These are phyloP conservation scores for Euplexia lucipara DNA, from an alignment of 2,888 invertebrate species.

Conservation along the genomic window DNA sequence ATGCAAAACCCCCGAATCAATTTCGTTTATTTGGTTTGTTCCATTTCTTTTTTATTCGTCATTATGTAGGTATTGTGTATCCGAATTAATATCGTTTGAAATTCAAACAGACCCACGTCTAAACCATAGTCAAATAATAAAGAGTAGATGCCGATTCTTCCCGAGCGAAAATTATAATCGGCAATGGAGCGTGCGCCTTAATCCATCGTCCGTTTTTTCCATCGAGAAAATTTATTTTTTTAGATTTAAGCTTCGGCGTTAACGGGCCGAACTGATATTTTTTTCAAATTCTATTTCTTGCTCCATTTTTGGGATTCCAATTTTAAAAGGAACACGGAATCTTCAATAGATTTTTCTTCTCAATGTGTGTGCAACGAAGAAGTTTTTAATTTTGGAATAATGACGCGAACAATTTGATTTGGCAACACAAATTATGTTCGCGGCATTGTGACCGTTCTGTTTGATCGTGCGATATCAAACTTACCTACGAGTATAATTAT, in stretches of 20 bases:
- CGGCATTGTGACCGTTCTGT: too few species aligned
- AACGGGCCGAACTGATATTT: slow-evolving; percentile 34
- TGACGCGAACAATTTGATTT: too few species aligned
- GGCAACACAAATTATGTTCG: too few species aligned
- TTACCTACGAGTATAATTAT: too few species aligned
- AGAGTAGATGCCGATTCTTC: slow-evolving; percentile 70
- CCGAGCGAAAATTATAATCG: slow-evolving; percentile 83
- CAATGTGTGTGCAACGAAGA: too few species aligned
- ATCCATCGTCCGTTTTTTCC: slow-evolving; percentile 78
- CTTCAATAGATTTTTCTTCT: too few species aligned
- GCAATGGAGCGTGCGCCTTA: slow-evolving; percentile 87
- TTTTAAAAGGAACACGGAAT: not conserved
- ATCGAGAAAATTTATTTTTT: slow-evolving; percentile 67
- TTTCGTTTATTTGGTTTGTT: not conserved
- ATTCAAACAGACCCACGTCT: slow-evolving; percentile 21
- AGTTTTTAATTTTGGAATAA: too few species aligned
- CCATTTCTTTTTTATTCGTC: not conserved
- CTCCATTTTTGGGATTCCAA: slow-evolving; percentile 15
- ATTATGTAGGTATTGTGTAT: not conserved
- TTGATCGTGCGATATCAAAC: too few species aligned
- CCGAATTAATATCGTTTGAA: not conserved
- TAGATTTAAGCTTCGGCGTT: slow-evolving; percentile 43
- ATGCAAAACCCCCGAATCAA: not conserved
- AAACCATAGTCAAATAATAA: slow-evolving; percentile 27
- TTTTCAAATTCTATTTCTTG: slow-evolving; percentile 21